A percentile compares a stretch with the other conserved stretches of the same genome.
These are phyloP conservation scores for Bugula neritina DNA, from an alignment of 2,888 invertebrate genomes.

Conservation along the genomic window DNA sequence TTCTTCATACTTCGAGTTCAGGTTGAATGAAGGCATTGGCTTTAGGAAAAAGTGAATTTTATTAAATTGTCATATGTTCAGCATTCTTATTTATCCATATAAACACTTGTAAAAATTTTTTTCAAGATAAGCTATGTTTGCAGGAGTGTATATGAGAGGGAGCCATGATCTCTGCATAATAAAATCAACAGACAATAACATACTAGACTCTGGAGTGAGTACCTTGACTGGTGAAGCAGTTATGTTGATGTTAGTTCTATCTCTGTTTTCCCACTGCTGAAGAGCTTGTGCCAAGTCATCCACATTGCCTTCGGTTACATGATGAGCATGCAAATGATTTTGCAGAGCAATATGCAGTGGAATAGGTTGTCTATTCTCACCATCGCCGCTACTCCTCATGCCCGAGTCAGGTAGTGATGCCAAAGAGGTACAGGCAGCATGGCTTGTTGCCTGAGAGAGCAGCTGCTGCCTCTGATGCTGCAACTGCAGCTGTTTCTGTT, in stretches of 20 bases:
- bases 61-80: too few species aligned
- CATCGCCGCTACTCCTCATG: too few species aligned
- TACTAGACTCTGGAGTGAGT: too few species aligned
- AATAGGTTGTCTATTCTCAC: constrained; percentile 7
- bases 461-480: constrained; percentile 30
- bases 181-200: too few species aligned
- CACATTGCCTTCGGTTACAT: constrained; percentile 24
- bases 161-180: too few species aligned
- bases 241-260: background rate
- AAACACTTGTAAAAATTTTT: too few species aligned
- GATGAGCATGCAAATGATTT: constrained; percentile 22
- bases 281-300: constrained; percentile 24
- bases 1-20: background rate
- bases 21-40: constrained; percentile 26
- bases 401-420: background rate
- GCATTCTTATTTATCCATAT: too few species aligned
- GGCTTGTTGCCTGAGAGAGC: constrained; percentile 32
- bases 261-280: constrained; percentile 27
- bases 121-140: too few species aligned
- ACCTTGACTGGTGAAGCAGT: constrained; percentile 12
- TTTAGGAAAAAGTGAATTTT: background rate
- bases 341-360: constrained; percentile 26
- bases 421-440: background rate
- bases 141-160: too few species aligned
- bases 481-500: constrained; percentile 20